Evolutionary conservation across 1,140 invertebrate species (phyloP), one percentile per base, ranked within the genome.

Genomic region (Pissodes strobi): DNA sequence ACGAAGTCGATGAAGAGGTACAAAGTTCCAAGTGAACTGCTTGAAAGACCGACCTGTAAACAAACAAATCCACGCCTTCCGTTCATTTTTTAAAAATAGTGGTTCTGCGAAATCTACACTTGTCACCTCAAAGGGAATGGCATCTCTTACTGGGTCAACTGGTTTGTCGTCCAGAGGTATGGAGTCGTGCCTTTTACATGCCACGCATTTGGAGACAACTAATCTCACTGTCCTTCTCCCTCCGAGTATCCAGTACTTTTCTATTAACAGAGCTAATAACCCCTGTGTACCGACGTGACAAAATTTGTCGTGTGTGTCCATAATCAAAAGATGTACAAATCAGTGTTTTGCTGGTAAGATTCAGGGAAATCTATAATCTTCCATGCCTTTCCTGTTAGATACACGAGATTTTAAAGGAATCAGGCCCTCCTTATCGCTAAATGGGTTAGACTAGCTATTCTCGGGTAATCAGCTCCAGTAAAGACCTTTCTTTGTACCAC

Each of bases 1-100:
- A 51, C n/a, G 68, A 67, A 5, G 72, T 75, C 0, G 71, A 70
- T 10, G 79, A 48, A 1, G 72, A 69, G 1, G 43, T 52, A 2
- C 68, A 63, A 8, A 78, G 27, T 65, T 80, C 78, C 9, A 80
- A 45, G 66, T 80, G 76, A 6, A 80, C 64, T 1, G 74, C 76
- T 49, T 73, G 41, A 57, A 73, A 77, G 9, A 72, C 67, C 0
- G 72, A 60, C 76, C 78, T 1, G 77, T 76, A 45, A 79, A 79
- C 9, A 79, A 25, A 45, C 72, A 71, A 27, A 78, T 58, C 75
- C 75, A 78, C 0, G 60, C 66, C 48, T 80, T 78, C 34, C 64
- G 17, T 12, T 57, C 58, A 2, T 5, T 64, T 46, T 69, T 70
- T 5, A 78, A 30, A 49, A 55, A 69, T 6, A 78, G 18, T 3